Conservation (phyloP, 2,113 vertebrate genomes). For the Scytalopus superciliaris region DNA sequence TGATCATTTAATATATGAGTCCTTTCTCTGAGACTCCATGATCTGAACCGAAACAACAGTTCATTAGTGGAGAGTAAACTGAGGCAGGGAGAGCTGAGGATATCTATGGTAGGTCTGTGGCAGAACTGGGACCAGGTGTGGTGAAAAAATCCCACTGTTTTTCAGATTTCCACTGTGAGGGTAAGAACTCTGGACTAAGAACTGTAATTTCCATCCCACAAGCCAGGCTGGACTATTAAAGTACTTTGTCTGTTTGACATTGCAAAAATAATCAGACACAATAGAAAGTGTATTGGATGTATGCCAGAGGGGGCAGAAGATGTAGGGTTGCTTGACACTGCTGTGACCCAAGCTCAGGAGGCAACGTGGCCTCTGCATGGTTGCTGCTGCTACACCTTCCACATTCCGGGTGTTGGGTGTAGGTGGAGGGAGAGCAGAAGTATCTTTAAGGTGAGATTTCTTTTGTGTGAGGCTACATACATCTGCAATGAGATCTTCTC, state of each 20-base stretch:
- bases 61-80: not conserved
- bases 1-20: not conserved
- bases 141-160: not conserved
- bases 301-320: not conserved
- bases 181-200: not conserved
- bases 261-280: not conserved
- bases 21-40: not conserved
- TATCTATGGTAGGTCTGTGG: not conserved
- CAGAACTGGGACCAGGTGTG: not conserved
- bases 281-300: not conserved
- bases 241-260: not conserved
- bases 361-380: fast-evolving
- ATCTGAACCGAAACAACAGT: not conserved
- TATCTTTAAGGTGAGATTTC: not conserved
- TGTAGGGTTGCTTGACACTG: not conserved
- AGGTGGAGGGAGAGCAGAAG: not conserved
- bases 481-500: not conserved
- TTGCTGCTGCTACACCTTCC: not conserved
- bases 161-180: not conserved
- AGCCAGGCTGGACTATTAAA: not conserved
- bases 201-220: not conserved
- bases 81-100: not conserved
- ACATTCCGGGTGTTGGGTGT: fast-evolving
- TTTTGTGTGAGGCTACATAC: not conserved
- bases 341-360: not conserved